Conservation (phyloP, 2,113 vertebrate species). For the Puffinus mauretanicus region DNA sequence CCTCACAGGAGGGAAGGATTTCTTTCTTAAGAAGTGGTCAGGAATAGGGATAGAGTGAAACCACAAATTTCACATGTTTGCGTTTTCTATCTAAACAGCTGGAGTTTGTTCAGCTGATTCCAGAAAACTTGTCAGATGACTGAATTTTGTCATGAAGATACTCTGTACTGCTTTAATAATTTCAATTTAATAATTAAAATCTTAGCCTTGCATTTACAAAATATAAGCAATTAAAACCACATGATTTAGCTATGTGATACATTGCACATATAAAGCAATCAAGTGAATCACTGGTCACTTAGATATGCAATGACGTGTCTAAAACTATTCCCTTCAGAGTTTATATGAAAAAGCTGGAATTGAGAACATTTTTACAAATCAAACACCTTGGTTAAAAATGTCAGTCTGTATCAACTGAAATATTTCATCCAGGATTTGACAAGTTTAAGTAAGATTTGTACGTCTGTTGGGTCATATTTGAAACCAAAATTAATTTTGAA, state of each 20-base stretch:
- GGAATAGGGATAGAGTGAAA: neutral
- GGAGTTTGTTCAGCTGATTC: neutral
- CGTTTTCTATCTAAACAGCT: neutral
- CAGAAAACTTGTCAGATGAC: neutral
- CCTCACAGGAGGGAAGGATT: neutral
- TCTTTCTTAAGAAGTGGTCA: neutral
- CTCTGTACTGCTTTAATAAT: neutral
- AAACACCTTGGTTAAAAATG: slow-evolving; percentile 20
- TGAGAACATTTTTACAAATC: slow-evolving; percentile 1
- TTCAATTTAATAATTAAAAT: neutral
- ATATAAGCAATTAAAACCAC: neutral
- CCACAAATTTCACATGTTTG: neutral
- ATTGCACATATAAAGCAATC: neutral
- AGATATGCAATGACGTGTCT: neutral
- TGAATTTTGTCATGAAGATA: neutral
- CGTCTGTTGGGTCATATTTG: neutral
- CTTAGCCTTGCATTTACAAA: neutral
- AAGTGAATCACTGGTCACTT: neutral
- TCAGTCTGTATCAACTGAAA: neutral
- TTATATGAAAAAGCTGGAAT: neutral
- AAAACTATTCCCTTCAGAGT: neutral
- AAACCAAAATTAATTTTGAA: slow-evolving; percentile 35
- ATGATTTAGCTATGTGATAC: neutral
- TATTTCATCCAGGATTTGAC: slow-evolving; percentile 10
- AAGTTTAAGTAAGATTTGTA: slow-evolving; percentile 59